These are phyloP conservation scores for Hemibagrus wyckioides DNA, from an alignment of 2,113 vertebrate species.

Conservation along the genomic window DNA sequence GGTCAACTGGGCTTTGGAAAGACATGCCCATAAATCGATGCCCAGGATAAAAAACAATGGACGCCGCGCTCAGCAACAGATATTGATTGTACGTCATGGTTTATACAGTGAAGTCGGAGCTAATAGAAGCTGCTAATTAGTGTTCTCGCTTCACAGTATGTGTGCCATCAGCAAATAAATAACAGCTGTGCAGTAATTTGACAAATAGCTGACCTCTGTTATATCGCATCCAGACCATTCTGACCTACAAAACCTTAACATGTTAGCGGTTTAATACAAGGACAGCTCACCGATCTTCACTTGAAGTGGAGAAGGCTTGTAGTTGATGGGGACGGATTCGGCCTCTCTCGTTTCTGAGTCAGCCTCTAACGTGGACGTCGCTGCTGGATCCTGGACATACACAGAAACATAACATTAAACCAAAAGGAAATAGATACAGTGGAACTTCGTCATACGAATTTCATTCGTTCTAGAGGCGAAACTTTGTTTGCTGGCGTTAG, in stretches of 20 bases:
- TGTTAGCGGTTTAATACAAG: neutral
- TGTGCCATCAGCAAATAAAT: neutral
- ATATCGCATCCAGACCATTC: neutral
- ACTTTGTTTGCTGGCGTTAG: too few species aligned
- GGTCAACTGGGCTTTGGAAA: neutral
- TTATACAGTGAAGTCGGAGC: neutral
- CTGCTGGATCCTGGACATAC: slow-evolving; percentile 81
- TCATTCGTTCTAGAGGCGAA: too few species aligned
- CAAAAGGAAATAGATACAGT: slow-evolving; percentile 41
- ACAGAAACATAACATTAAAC: slow-evolving; percentile 48
- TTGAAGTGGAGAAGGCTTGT: slow-evolving; percentile 94
- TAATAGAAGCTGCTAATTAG: neutral
- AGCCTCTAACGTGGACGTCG: slow-evolving; percentile 82
- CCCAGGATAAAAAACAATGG: neutral
- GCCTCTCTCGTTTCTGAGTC: slow-evolving; percentile 84
- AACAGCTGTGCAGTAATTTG: neutral
- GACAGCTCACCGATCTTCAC: slow-evolving; percentile 89
- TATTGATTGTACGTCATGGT: neutral
- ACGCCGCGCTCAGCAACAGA: neutral
- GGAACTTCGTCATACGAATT: too few species aligned
- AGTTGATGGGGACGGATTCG: slow-evolving; percentile 93
- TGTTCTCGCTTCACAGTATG: neutral
- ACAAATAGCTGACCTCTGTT: neutral
- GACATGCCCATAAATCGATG: neutral
- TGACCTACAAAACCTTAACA: neutral